These are phyloP conservation scores for Lophura nycthemera DNA, from an alignment of 2,113 vertebrate genomes.

Conservation along the genomic window DNA sequence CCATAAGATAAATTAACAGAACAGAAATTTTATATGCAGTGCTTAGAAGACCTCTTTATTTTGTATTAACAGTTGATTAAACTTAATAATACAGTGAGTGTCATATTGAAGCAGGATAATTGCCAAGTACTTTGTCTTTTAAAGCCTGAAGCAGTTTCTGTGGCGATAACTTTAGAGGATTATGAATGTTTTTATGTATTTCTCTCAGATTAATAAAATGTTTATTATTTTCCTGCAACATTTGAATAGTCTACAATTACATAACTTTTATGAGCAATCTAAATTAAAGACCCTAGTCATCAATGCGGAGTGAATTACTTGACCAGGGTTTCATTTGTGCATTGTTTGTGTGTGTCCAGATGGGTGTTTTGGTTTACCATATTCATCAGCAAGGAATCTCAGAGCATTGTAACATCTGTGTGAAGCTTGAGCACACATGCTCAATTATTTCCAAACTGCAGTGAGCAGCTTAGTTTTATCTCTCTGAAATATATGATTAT, in stretches of 20 bases:
- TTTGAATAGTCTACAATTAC: slow-evolving; percentile 50
- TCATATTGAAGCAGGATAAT: slow-evolving; percentile 30
- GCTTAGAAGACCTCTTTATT: slow-evolving; percentile 6
- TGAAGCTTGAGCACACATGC: background rate
- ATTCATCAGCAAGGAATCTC: slow-evolving; percentile 62
- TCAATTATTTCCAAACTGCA: background rate
- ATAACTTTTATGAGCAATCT: slow-evolving; percentile 51
- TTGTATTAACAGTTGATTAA: slow-evolving; percentile 40
- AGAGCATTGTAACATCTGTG: slow-evolving; percentile 46
- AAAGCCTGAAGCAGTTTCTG: slow-evolving; percentile 15
- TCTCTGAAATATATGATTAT: background rate
- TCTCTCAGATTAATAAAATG: background rate
- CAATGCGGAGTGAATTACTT: slow-evolving; percentile 56
- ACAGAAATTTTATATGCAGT: background rate
- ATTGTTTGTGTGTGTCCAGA: slow-evolving; percentile 61
- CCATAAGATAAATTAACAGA: background rate
- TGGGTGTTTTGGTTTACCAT: slow-evolving; percentile 54
- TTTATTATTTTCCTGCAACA: slow-evolving; percentile 31
- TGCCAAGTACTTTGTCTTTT: slow-evolving; percentile 8
- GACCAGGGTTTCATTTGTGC: slow-evolving; percentile 34
- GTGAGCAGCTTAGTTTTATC: background rate
- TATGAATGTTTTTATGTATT: slow-evolving; percentile 1
- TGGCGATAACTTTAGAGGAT: slow-evolving; percentile 25
- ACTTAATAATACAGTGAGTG: slow-evolving; percentile 21
- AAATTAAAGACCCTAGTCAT: slow-evolving; percentile 40